phyloP scores from a whole-genome alignment of 2,888 invertebrate species.

The Acanthosoma haemorrhoidale region DNA sequence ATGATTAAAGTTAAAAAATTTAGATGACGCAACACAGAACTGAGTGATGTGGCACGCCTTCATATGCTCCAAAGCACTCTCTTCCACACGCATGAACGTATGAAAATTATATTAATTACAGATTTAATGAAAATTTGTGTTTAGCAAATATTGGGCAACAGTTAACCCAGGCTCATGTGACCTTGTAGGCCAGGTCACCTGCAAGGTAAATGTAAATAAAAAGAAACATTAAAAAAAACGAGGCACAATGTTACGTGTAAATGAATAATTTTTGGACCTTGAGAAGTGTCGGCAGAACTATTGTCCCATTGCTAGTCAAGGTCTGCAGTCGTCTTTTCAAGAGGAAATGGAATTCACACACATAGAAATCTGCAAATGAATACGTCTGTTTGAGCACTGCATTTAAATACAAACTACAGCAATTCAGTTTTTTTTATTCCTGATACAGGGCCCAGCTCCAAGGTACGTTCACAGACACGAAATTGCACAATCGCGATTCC shows the following conservation, averaged over 20 bases:
- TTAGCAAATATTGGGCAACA: no score
- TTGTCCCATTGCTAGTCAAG: neutral
- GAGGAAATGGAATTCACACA: constrained; percentile 12
- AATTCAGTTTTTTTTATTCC: neutral
- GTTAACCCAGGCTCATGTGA: no score
- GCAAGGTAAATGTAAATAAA: neutral
- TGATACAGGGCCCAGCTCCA: no score
- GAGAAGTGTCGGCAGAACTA: neutral
- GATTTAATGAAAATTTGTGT: no score
- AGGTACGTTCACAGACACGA: no score
- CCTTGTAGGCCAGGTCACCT: neutral
- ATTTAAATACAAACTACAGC: constrained; percentile 1
- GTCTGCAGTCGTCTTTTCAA: constrained; percentile 1
- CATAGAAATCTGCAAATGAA: constrained; percentile 7
- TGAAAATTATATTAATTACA: no score
- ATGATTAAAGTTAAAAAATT: no score
- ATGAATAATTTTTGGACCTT: constrained; percentile 7
- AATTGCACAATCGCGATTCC: no score
- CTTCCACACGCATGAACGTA: no score
- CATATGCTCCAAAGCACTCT: no score
- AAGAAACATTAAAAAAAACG: neutral
- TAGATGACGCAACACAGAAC: no score
- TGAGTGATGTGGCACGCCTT: no score
- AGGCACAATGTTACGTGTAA: constrained; percentile 13
- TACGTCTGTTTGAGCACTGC: neutral